Evolutionary conservation across 2,113 vertebrate genomes (phyloP).

Genomic region (Crotophaga sulcirostris): DNA sequence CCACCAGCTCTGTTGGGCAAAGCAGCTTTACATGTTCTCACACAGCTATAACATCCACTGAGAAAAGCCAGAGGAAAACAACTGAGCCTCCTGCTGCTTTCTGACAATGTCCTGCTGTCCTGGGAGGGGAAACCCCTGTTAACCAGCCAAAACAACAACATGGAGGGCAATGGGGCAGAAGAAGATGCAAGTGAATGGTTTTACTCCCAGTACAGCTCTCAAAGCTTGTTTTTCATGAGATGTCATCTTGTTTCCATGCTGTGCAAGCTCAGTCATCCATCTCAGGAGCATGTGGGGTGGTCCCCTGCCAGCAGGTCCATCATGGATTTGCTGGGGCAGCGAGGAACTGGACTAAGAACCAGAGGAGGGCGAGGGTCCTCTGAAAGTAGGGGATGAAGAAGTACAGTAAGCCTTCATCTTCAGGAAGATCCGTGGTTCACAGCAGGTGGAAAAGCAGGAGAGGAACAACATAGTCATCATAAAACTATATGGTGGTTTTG

Average conservation of each 20-base stretch:
- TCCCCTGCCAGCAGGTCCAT: background rate
- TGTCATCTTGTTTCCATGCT: background rate
- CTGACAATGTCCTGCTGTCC: background rate
- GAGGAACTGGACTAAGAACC: background rate
- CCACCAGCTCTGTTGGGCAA: fast-evolving
- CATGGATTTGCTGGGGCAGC: background rate
- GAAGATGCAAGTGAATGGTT: constrained; percentile 25
- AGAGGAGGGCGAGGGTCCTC: background rate
- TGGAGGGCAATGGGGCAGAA: constrained; percentile 6
- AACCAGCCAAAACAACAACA: background rate
- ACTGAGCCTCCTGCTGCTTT: background rate
- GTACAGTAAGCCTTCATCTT: background rate
- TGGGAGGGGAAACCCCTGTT: background rate
- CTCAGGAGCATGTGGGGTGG: background rate
- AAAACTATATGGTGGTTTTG: background rate
- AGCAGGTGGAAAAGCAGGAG: background rate
- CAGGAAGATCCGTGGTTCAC: background rate
- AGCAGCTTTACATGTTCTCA: background rate
- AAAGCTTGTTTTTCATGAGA: background rate
- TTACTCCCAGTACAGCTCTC: background rate
- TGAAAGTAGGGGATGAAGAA: background rate
- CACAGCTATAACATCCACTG: background rate
- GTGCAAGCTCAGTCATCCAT: background rate
- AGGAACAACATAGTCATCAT: background rate
- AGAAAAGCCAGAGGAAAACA: background rate